Evolutionary conservation across 1,140 invertebrate species (phyloP), one percentile per base, ranked within the genome.

Genomic region (Batillaria attramentaria): DNA sequence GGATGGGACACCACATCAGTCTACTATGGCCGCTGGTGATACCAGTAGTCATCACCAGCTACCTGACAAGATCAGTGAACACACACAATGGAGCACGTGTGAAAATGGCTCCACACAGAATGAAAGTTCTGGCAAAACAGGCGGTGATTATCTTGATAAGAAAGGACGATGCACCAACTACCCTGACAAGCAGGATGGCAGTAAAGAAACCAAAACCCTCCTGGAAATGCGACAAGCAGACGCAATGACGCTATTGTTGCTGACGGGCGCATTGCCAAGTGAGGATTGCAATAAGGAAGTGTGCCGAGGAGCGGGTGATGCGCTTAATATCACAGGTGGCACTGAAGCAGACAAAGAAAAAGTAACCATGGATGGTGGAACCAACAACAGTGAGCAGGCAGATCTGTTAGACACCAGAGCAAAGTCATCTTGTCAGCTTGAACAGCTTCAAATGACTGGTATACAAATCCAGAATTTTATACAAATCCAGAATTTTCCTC

Each of bases 401-500:
- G 41, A 10, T 2, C 43, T 70, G 68, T 28, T 46, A 10, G 28
- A 31, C 68, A 31, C 20, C 35, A 33, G 35, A n/a, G 43, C 68
- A 5, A 70, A 70, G 24, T 46, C 68, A n/a, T 70, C 68, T 5
- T 70, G 68, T 70, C 68, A 70, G 41, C 41, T 70, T 33, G 68
- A 70, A 46, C 68, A 70, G 42, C 24, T 70, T n/a, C 68, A 70
- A 20, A 31, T n/a, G n/a, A n/a, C n/a, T n/a, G n/a, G n/a, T n/a
- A n/a, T n/a, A n/a, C n/a, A n/a, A n/a, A n/a, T n/a, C n/a, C n/a
- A n/a, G n/a, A n/a, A n/a, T n/a, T n/a, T n/a, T n/a, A n/a, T n/a
- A n/a, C n/a, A n/a, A n/a, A n/a, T n/a, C n/a, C n/a, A n/a, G n/a
- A n/a, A n/a, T n/a, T n/a, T n/a, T n/a, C n/a, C n/a, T n/a, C n/a